Evolutionary conservation across 92 coral and sea anemone genomes (phyloP).

Genomic region (Muricea muricata): DNA sequence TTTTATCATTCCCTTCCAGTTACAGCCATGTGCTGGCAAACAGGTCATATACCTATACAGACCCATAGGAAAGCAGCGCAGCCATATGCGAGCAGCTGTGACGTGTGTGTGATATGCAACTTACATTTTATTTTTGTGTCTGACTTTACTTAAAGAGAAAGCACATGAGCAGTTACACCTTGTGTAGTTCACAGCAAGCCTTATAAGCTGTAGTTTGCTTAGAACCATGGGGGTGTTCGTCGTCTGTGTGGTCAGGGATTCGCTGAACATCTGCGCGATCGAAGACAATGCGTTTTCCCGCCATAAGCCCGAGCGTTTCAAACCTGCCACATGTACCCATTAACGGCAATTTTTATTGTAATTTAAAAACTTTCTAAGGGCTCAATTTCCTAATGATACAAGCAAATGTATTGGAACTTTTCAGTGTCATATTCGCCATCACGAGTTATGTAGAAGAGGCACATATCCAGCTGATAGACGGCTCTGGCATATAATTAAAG

Average conservation of each 20-base stretch:
- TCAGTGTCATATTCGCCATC: not conserved
- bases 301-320: not conserved
- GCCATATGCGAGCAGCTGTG: conserved; percentile 13
- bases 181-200: not conserved
- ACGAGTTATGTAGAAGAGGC: not conserved
- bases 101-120: no score
- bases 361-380: not conserved
- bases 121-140: not conserved
- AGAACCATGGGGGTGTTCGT: conserved; percentile 6
- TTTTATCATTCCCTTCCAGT: not conserved
- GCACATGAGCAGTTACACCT: not conserved
- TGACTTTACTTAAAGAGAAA: not conserved
- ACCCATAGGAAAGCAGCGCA: not conserved
- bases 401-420: not conserved
- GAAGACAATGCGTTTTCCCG: conserved; percentile 13
- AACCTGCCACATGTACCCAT: not conserved
- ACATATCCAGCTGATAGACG: conserved; percentile 1
- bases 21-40: not conserved
- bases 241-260: not conserved
- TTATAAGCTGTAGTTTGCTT: not conserved
- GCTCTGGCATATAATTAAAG: not conserved
- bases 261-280: conserved; percentile 2
- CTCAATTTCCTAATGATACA: not conserved
- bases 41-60: not conserved
- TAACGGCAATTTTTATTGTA: not conserved